A percentile compares a stretch with the other conserved stretches of the same genome.
Evolutionary conservation across 2,113 vertebrate genomes (phyloP).

Genomic region (Lontra canadensis): DNA sequence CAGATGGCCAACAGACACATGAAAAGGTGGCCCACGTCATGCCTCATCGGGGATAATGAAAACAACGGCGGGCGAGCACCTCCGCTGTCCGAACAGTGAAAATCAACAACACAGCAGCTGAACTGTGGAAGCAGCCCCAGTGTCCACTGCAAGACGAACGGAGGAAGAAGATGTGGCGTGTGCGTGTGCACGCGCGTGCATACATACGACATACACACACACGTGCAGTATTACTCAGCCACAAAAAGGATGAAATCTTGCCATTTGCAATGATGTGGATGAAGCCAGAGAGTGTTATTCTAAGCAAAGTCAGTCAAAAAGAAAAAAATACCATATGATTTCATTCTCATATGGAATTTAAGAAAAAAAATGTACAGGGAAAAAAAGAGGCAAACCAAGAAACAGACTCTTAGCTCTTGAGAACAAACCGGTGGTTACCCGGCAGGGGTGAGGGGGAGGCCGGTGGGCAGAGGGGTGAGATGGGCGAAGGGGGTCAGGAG

Average conservation of each 20-base stretch:
- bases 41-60: neutral
- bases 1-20: neutral
- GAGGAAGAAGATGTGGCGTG: neutral
- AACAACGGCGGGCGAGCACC: neutral
- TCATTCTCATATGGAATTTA: neutral
- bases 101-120: neutral
- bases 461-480: neutral
- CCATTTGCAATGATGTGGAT: neutral
- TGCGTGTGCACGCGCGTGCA: too few species aligned
- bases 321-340: neutral
- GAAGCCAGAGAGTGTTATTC: neutral
- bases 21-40: neutral
- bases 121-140: neutral
- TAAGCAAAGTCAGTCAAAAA: neutral
- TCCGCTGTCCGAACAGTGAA: neutral
- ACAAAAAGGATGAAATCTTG: neutral
- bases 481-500: neutral
- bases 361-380: neutral
- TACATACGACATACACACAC: neutral
- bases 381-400: neutral
- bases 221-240: neutral
- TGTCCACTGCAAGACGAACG: accelerated
- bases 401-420: neutral
- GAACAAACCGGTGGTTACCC: neutral
- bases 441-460: neutral